Evolutionary conservation across 2,888 invertebrate species (phyloP), one percentile per base, ranked within the genome.

Genomic region (Drosophila rubida): DNA sequence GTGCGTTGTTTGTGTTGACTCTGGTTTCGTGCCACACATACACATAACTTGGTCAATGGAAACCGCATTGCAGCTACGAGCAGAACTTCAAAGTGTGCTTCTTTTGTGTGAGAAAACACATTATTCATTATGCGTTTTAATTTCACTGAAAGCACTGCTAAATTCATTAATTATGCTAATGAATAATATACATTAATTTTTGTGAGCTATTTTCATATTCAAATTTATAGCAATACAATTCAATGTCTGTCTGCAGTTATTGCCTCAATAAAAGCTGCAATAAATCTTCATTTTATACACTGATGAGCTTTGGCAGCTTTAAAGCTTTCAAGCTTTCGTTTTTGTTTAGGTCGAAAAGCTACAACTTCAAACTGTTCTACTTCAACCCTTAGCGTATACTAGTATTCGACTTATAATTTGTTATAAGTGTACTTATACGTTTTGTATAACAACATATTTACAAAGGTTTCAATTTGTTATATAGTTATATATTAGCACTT

Each of bases 231-330:
- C 30, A 44, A 0, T 0, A 4, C 0, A 14, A 46, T 63, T 71
- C 62, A 41, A 68, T 75, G 11, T 65, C 71, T n/a, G n/a, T 77
- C 30, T 27, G 6, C 4, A 9, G 19, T 13, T 22, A 3, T 42
- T 11, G 48, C 48, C 4, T 11, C 4, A 55, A 57, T 9, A 4
- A 7, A 16, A 8, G 30, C n/a, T n/a, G n/a, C 13, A 19, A 14
- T 19, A 19, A 50, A 37, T 0, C 1, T 14, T 8, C 0, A 11
- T 2, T 39, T 27, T 54, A 11, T 19, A 19, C n/a, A 8, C 23
- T 23, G 11, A 2, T 13, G n/a, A 55, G 19, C 4, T 48, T 2
- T 16, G 7, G n/a, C 4, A 35, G 53, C 60, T 63, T 58, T 19
- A 1, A 32, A 14, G n/a, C 41, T 60, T 4, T 60, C 58, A 59